Evolutionary conservation across 53 echinoderm and acorn worm genomes (phyloP).

Genomic region (Actinopyga echinites): DNA sequence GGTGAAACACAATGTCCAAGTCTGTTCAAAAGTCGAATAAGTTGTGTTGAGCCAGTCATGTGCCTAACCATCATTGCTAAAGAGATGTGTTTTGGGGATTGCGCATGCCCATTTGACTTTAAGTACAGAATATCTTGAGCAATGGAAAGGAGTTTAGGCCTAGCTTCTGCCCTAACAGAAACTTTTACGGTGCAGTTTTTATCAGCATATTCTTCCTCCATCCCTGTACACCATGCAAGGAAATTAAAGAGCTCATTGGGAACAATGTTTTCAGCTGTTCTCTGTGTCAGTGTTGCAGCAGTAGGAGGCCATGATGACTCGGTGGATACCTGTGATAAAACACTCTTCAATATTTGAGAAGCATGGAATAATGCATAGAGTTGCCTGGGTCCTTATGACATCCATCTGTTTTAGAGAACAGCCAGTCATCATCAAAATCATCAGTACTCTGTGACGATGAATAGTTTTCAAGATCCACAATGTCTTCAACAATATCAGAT

Average conservation of each 20-base stretch:
- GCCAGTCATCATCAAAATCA: neutral
- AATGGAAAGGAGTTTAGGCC: constrained; percentile 52
- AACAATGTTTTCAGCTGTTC: constrained; percentile 24
- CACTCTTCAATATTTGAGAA: too few relatives aligned
- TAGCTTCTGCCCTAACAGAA: constrained; percentile 16
- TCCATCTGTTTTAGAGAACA: too few relatives aligned
- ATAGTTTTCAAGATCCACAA: neutral
- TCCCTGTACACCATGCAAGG: constrained; percentile 44
- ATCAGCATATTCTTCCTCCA: constrained; percentile 4
- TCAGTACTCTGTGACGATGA: neutral
- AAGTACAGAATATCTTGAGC: constrained; percentile 57
- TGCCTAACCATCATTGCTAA: constrained; percentile 49
- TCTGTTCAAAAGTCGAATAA: constrained; percentile 52
- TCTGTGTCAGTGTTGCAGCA: constrained; percentile 36
- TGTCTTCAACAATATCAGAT: neutral
- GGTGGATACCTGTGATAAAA: neutral
- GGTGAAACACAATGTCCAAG: constrained; percentile 49
- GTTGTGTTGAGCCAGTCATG: constrained; percentile 39
- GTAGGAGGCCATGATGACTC: constrained; percentile 56
- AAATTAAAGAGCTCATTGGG: constrained; percentile 48
- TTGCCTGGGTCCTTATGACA: too few relatives aligned
- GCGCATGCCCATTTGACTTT: constrained; percentile 23
- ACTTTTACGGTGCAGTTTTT: neutral
- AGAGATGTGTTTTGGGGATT: constrained; percentile 16
- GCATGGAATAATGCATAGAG: too few relatives aligned